phyloP scores from a whole-genome alignment of 2,113 vertebrate genomes.

The Odontesthes bonariensis region DNA sequence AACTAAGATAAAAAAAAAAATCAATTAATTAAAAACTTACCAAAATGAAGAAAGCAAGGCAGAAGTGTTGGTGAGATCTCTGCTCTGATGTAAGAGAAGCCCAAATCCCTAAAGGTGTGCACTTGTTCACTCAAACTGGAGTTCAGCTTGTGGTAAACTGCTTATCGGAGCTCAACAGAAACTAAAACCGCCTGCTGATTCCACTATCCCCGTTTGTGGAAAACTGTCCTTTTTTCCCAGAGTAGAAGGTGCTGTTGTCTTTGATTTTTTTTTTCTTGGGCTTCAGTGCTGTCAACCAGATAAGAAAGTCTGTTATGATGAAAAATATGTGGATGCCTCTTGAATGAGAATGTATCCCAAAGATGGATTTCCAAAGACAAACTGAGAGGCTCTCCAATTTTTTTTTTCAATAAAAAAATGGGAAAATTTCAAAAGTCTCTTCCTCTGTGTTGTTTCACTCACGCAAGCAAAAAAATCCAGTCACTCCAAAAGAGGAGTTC shows the following conservation, averaged over 20 bases:
- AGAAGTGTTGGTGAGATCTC: conserved; percentile 10
- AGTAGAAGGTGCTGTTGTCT: conserved; percentile 45
- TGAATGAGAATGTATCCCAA: conserved; percentile 25
- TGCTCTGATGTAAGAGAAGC: conserved; percentile 8
- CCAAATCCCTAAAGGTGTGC: conserved; percentile 23
- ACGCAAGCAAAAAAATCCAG: conserved; percentile 3
- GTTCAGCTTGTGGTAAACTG: conserved; percentile 16
- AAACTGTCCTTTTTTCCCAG: not conserved
- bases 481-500: conserved; percentile 10
- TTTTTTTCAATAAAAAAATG: not conserved
- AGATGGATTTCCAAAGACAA: conserved; percentile 18
- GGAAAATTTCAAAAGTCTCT: not conserved
- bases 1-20: not conserved
- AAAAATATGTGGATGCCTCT: conserved; percentile 9
- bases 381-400: not conserved
- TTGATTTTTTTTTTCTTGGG: not conserved
- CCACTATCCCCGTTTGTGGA: not conserved
- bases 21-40: conserved; percentile 36
- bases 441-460: not conserved
- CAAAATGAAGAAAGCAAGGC: not conserved
- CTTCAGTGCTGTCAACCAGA: not conserved
- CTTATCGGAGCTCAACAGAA: conserved; percentile 34
- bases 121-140: not conserved
- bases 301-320: conserved; percentile 18
- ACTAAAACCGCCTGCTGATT: conserved; percentile 36